phyloP scores from a whole-genome alignment of 2,888 invertebrate species.

The Drosophila bunnanda region DNA sequence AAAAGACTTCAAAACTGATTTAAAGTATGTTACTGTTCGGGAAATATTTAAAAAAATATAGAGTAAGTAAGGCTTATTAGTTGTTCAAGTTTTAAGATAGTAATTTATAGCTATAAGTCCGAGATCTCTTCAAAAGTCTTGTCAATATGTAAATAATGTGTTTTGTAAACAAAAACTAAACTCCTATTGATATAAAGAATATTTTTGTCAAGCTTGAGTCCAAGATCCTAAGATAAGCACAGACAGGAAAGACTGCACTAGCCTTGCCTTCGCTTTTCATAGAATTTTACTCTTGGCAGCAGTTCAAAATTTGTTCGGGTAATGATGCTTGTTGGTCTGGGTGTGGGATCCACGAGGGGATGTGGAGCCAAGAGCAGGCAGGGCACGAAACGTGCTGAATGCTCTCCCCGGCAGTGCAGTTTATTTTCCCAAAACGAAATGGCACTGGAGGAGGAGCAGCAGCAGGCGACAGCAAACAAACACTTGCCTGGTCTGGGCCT shows the following conservation, averaged over 20 bases:
- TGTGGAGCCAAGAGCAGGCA: slow-evolving; percentile 22
- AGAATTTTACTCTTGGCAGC: slow-evolving; percentile 57
- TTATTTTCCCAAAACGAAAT: slow-evolving; percentile 27
- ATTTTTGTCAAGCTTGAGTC: background rate
- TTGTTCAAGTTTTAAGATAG: too few species aligned
- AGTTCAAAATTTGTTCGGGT: slow-evolving; percentile 61
- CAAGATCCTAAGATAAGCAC: slow-evolving; percentile 12
- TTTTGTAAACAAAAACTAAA: background rate
- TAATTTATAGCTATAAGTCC: too few species aligned
- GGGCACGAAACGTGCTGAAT: slow-evolving; percentile 24
- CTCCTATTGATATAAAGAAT: background rate
- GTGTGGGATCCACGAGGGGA: slow-evolving; percentile 28
- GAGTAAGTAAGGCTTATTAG: too few species aligned
- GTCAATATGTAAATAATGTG: background rate
- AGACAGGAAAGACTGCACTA: slow-evolving; percentile 30
- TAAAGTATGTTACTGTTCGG: too few species aligned
- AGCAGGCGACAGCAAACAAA: slow-evolving; percentile 33
- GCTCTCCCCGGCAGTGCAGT: slow-evolving; percentile 16
- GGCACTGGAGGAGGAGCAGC: slow-evolving; percentile 6
- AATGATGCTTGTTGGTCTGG: slow-evolving; percentile 33
- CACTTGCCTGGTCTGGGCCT: slow-evolving; percentile 23
- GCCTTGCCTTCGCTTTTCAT: slow-evolving; percentile 33
- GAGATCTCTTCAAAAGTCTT: background rate
- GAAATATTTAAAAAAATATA: too few species aligned
- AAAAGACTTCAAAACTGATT: background rate